Evolutionary conservation across 2,888 invertebrate genomes (phyloP), one percentile per base, ranked within the genome.

Genomic region (Plutella xylostella): DNA sequence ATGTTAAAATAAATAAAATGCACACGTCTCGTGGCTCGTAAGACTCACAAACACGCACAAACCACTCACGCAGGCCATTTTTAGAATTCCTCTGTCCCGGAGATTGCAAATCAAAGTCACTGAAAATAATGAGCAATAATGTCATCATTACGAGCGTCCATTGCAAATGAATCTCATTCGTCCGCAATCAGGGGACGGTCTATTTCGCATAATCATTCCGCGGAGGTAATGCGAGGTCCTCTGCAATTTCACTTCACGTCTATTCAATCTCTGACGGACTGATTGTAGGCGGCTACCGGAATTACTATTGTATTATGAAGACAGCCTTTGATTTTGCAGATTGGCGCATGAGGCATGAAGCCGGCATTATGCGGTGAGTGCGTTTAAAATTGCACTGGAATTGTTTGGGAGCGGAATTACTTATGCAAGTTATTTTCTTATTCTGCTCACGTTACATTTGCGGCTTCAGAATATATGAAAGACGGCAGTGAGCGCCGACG

Each of bases 1-100:
- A 79, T 76, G 75, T 72, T 79, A 78, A 83, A 83, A 82, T 83
- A 83, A 83, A 82, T 80, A 82, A 82, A 83, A 79, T 78, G 80
- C 76, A 71, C 79, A 73, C 78, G 75, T 79, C 73, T 18, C 21
- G 35, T 3, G 61, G 63, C 77, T 82, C 82, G 82, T 82, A n/a
- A n/a, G n/a, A n/a, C 80, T 79, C 53, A 62, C 52, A 62, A 58
- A 60, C 62, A 56, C 56, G 64, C 63, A 65, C 69, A 65, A 58
- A 64, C 67, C 69, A 72, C n/a, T n/a, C 72, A 72, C 33, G 18
- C 20, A 18, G 42, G 19, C 20, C 33, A 25, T 11, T 22, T n/a
- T 42, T 40, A 43, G 43, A n/a, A n/a, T n/a, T n/a, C n/a, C n/a
- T n/a, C n/a, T 25, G 7, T 25, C 22, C 14, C 15, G 21, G 3